phyloP scores from a whole-genome alignment of 2,797 vertebrate genomes.

The Sciaenops ocellatus region DNA sequence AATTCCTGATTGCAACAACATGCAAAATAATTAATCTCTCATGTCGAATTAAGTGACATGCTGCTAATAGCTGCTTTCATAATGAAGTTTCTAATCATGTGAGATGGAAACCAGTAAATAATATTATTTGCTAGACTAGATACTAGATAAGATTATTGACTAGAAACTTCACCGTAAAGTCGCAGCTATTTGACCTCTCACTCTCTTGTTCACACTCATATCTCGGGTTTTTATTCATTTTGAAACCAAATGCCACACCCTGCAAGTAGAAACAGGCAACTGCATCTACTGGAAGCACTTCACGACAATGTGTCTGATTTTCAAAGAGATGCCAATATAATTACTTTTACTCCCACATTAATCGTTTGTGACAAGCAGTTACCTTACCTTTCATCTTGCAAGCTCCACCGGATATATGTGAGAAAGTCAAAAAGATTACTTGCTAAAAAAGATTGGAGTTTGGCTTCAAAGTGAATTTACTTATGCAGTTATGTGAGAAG shows the following conservation, averaged over 20 bases:
- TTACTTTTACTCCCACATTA: slow-evolving; percentile 64
- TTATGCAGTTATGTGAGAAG: slow-evolving; percentile 49
- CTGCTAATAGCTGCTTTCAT: slow-evolving; percentile 3
- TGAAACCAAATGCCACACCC: slow-evolving; percentile 46
- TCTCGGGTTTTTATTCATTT: slow-evolving; percentile 30
- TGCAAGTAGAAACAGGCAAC: slow-evolving; percentile 39
- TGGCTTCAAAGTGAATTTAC: slow-evolving; percentile 68
- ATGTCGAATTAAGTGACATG: neutral
- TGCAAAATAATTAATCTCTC: slow-evolving; percentile 1
- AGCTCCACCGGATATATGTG: slow-evolving; percentile 32
- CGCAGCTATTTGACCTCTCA: slow-evolving; percentile 34
- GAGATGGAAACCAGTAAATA: neutral
- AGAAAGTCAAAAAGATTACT: slow-evolving; percentile 52
- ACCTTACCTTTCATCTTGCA: slow-evolving; percentile 68
- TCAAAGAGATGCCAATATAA: slow-evolving; percentile 67
- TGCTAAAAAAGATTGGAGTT: slow-evolving; percentile 39
- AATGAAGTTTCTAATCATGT: neutral
- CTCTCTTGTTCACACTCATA: slow-evolving; percentile 13
- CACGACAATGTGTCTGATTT: slow-evolving; percentile 66
- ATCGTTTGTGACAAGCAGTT: slow-evolving; percentile 67
- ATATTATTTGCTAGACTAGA: neutral
- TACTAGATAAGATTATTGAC: too few species aligned
- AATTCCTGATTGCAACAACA: neutral
- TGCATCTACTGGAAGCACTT: slow-evolving; percentile 44
- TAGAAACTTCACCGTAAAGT: slow-evolving; percentile 1